phyloP scores from a whole-genome alignment of 2,888 invertebrate genomes.

The Formica aserva region DNA sequence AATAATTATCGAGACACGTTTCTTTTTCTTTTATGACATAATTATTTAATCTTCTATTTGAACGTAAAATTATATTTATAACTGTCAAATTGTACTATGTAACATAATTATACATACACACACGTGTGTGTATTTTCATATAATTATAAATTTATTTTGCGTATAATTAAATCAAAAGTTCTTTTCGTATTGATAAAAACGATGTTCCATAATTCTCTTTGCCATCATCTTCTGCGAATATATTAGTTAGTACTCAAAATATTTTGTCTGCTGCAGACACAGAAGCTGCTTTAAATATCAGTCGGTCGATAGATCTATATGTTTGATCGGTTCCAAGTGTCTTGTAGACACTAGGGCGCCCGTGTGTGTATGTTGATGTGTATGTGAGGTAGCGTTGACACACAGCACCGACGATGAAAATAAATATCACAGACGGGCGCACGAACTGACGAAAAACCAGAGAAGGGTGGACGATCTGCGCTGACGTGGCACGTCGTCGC shows the following conservation, averaged over 20 bases:
- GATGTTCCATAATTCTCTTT: neutral
- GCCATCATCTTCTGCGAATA: neutral
- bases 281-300: constrained; percentile 50
- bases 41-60: neutral
- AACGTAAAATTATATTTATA: neutral
- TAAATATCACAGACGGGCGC: constrained; percentile 73
- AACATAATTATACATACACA: neutral
- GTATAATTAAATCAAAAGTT: neutral
- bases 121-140: neutral
- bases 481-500: constrained; percentile 83
- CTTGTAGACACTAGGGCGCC: constrained; percentile 64
- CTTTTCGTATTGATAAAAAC: neutral
- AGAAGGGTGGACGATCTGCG: constrained; percentile 75
- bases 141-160: neutral
- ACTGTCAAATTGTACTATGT: neutral
- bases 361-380: constrained; percentile 47
- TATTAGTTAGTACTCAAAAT: constrained; percentile 2
- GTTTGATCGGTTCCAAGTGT: constrained; percentile 69
- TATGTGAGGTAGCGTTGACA: constrained; percentile 73
- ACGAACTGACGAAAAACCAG: constrained; percentile 71
- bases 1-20: neutral
- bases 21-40: neutral
- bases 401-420: constrained; percentile 69
- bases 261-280: neutral
- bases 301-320: constrained; percentile 58